These are phyloP conservation scores for Agrilus planipennis DNA, from an alignment of 1,140 invertebrate species.

Conservation along the genomic window DNA sequence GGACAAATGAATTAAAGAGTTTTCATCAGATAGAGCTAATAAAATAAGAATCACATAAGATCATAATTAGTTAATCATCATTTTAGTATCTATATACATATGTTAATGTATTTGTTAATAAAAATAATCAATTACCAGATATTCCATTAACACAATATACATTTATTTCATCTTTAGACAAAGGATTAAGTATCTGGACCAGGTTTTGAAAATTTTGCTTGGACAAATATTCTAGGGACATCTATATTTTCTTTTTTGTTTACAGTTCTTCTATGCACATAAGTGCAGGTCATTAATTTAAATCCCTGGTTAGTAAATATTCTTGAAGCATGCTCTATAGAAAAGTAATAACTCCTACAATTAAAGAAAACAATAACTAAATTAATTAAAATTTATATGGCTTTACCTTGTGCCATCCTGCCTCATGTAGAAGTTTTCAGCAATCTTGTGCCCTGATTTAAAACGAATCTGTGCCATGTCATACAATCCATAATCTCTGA, in stretches of 20 bases:
- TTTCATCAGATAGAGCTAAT: too few relatives aligned
- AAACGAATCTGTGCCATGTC: constrained; percentile 96
- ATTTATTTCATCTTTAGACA: too few relatives aligned
- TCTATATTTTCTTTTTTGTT: constrained; percentile 86
- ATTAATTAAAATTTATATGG: constrained; percentile 6
- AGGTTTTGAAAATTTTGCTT: constrained; percentile 71
- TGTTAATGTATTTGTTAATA: too few relatives aligned
- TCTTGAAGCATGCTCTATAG: constrained; percentile 48
- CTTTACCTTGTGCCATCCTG: constrained; percentile 90
- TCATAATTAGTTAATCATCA: too few relatives aligned
- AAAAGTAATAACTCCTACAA: constrained; percentile 70
- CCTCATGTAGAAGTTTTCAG: constrained; percentile 90
- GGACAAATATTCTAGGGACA: constrained; percentile 83
- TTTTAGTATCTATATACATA: too few relatives aligned
- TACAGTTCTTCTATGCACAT: constrained; percentile 75
- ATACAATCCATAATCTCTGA: constrained; percentile 95
- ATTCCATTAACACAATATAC: too few relatives aligned
- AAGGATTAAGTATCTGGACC: too few relatives aligned
- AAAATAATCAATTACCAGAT: too few relatives aligned
- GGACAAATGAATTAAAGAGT: too few relatives aligned
- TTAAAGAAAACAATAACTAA: constrained; percentile 23
- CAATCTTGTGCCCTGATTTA: constrained; percentile 81
- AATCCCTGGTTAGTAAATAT: constrained; percentile 60
- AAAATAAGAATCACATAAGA: too few relatives aligned
- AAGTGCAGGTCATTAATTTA: constrained; percentile 50